Conservation (phyloP, 2,797 vertebrate species). For the Epinephelus malabaricus region DNA sequence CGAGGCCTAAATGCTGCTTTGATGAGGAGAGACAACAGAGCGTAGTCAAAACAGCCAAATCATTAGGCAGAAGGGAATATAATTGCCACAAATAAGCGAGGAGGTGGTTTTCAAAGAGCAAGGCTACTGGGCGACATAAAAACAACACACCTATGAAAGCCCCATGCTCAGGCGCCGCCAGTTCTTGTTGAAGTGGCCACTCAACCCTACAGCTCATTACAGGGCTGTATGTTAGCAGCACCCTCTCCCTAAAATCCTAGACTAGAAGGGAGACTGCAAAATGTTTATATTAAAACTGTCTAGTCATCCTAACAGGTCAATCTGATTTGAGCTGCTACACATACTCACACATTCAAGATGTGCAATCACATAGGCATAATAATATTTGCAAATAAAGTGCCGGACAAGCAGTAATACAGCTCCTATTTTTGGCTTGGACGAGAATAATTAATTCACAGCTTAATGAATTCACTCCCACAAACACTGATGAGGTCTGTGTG, state of each 20-base stretch:
- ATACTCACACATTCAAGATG: neutral
- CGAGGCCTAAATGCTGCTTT: constrained; percentile 19
- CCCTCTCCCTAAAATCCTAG: constrained; percentile 14
- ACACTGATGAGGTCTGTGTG: constrained; percentile 5
- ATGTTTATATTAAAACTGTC: constrained; percentile 21
- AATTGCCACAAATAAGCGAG: constrained; percentile 52
- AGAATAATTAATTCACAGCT: constrained; percentile 19
- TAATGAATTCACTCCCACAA: constrained; percentile 30
- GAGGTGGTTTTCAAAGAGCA: constrained; percentile 72
- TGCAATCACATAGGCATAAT: neutral
- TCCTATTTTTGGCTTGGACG: neutral
- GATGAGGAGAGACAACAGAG: constrained; percentile 51
- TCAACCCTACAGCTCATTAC: constrained; percentile 46
- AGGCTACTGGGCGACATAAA: constrained; percentile 54
- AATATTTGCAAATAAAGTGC: neutral
- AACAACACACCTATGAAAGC: constrained; percentile 57
- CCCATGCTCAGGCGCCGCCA: neutral
- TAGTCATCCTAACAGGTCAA: neutral
- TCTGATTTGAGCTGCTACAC: neutral
- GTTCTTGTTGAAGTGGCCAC: constrained; percentile 64
- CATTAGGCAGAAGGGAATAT: constrained; percentile 59
- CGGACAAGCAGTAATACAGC: constrained; percentile 3
- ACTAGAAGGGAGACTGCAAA: neutral
- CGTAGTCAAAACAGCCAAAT: constrained; percentile 54
- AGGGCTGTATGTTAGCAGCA: constrained; percentile 5